Evolutionary conservation across 1,140 invertebrate species (phyloP).

Genomic region (Hydropsyche tenuis): DNA sequence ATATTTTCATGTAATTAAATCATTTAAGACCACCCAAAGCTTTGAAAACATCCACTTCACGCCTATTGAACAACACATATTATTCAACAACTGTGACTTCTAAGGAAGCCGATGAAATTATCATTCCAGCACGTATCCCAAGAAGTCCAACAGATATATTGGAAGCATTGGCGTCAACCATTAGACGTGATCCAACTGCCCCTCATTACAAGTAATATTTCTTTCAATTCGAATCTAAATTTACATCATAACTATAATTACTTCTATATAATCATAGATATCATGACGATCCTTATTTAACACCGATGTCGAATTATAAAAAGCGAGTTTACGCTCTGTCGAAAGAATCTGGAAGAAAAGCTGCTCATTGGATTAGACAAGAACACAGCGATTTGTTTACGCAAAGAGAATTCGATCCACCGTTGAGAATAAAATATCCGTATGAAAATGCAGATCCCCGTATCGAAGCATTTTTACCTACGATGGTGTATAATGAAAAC

Average conservation of each 20-base stretch:
- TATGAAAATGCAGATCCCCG: constrained; percentile 64
- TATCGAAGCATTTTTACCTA: constrained; percentile 75
- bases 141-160: constrained; percentile 83
- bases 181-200: constrained; percentile 77
- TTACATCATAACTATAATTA: constrained; percentile 1
- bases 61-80: background rate
- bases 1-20: background rate
- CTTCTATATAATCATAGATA: constrained; percentile 59
- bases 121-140: constrained; percentile 69
- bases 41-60: too few relatives aligned
- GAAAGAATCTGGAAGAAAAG: constrained; percentile 84
- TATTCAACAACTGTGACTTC: background rate
- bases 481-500: constrained; percentile 71
- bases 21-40: background rate
- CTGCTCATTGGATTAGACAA: constrained; percentile 83
- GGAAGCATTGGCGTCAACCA: constrained; percentile 76
- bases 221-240: constrained; percentile 1
- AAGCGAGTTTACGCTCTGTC: constrained; percentile 80
- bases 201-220: constrained; percentile 74
- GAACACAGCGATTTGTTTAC: constrained; percentile 80
- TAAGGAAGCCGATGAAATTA: constrained; percentile 31
- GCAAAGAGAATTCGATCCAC: constrained; percentile 74
- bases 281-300: constrained; percentile 89
- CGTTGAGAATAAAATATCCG: constrained; percentile 56
- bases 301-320: constrained; percentile 75